Conservation (phyloP, 2,113 vertebrate genomes). For the Thalassoma bifasciatum region DNA sequence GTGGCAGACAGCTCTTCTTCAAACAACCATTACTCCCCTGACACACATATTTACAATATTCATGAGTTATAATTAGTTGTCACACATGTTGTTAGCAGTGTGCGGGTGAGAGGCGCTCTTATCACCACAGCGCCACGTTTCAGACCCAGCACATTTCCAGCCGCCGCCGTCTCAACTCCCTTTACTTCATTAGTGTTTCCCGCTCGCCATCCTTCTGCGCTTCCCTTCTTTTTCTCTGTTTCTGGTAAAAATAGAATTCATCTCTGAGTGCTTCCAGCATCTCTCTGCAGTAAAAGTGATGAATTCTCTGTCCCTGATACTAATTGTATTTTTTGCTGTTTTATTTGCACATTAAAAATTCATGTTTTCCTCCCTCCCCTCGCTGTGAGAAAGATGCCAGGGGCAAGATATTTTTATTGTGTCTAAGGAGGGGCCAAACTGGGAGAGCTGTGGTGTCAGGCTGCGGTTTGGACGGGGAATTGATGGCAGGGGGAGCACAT, state of each 20-base stretch:
- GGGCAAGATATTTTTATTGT: constrained; percentile 48
- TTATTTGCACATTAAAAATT: constrained; percentile 67
- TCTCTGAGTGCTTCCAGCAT: constrained; percentile 44
- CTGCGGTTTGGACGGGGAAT: constrained; percentile 20
- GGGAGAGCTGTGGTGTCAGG: constrained; percentile 50
- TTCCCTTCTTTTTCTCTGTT: background rate
- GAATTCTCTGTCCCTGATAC: constrained; percentile 47
- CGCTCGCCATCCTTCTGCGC: background rate
- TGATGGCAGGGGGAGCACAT: constrained; percentile 28
- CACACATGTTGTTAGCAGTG: constrained; percentile 67
- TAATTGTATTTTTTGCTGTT: constrained; percentile 73
- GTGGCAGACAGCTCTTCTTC: constrained; percentile 59
- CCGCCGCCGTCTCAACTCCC: constrained; percentile 21
- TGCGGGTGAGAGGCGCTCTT: constrained; percentile 60
- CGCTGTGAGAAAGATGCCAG: constrained; percentile 27
- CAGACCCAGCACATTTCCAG: constrained; percentile 40
- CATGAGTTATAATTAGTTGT: constrained; percentile 76
- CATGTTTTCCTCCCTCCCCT: constrained; percentile 20
- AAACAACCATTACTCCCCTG: constrained; percentile 56
- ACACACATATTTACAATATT: constrained; percentile 70
- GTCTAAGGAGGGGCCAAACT: constrained; percentile 30
- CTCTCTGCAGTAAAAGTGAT: constrained; percentile 61
- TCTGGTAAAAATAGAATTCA: constrained; percentile 67
- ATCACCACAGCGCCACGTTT: constrained; percentile 63
- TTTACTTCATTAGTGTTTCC: constrained; percentile 61